Evolutionary conservation across 2,113 vertebrate genomes (phyloP), one percentile per base, ranked within the genome.

Genomic region (Chaetops frenatus): DNA sequence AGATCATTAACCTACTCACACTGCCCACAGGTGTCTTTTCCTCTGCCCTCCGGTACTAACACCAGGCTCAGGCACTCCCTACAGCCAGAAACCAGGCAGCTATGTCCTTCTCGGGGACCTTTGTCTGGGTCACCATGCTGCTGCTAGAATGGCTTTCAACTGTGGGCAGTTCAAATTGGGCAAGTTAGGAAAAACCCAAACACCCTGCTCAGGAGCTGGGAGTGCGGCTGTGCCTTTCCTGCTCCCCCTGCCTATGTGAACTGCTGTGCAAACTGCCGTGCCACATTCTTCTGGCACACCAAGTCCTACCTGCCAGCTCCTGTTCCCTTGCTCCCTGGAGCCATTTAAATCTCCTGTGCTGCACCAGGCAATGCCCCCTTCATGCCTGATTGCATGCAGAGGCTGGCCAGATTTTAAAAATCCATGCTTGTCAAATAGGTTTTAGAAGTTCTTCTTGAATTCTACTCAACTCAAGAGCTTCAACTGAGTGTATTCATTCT

Each of bases 61-160:
- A 29, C 7, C 16, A 29, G 40, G 40, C 29, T 54, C n/a, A 31
- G 29, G 42, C 24, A 54, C 38, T 38, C 23, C 28, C 8, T 45
- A 20, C 8, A 78, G 27, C 8, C 33, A 53, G 15, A 61, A 47
- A 69, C 15, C 2, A 6, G 38, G 45, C 10, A 61, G 10, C 28
- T 62, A 12, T 2, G 0, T 25, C 11, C 5, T 40, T 61, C n/a
- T 16, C 6, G 1, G n/a, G 28, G 58, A 66, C 4, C 23, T 66
- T 65, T 73, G 36, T 58, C 12, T 58, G 58, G 9, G 27, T 51
- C 0, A 0, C 51, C 33, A 28, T 1, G 5, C 16, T 51, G 27
- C 45, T 51, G 11, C 19, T 28, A 45, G 33, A 66, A 38, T 29
- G 23, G 16, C 28, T 45, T 58, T 45, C 33, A 51, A 3, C 12